Percentiles rank a stretch among this genome's conserved stretches.
Evolutionary conservation across 2,888 invertebrate genomes (phyloP).

Genomic region (Hirtodrosophila trivittata): DNA sequence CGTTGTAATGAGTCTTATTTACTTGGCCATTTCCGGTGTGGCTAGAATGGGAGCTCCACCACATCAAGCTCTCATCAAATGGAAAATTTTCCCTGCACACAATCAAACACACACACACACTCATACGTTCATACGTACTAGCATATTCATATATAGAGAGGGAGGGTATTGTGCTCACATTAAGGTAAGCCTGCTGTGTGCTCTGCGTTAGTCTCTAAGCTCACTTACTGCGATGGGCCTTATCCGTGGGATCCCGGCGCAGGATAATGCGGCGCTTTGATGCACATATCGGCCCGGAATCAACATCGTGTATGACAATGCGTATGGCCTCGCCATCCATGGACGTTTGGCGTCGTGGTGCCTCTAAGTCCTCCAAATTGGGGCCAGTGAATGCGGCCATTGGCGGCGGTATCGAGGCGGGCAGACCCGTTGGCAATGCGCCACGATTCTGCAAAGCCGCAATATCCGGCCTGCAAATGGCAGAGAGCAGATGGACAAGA

Average conservation of each 20-base stretch:
- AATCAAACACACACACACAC: background rate
- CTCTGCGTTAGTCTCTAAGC: constrained; percentile 21
- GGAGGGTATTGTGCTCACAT: constrained; percentile 7
- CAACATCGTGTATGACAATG: constrained; percentile 96
- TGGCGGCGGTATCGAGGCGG: constrained; percentile 83
- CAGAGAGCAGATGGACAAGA: background rate
- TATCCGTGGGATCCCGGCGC: constrained; percentile 91
- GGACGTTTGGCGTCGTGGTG: constrained; percentile 90
- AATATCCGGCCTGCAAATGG: constrained; percentile 88
- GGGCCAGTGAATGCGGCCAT: constrained; percentile 84
- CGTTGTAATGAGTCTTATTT: constrained; percentile 76
- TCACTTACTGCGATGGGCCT: constrained; percentile 93
- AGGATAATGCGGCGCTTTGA: constrained; percentile 90
- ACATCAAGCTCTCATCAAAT: constrained; percentile 45
- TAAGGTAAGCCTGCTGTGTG: constrained; percentile 19
- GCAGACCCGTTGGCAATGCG: constrained; percentile 83
- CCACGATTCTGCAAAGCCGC: constrained; percentile 86
- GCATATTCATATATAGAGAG: background rate
- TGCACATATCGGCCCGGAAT: constrained; percentile 87
- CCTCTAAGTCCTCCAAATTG: constrained; percentile 87
- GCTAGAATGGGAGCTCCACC: constrained; percentile 20
- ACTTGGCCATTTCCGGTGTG: constrained; percentile 76
- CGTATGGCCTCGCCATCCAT: constrained; percentile 96
- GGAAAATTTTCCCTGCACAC: constrained; percentile 34
- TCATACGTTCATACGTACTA: background rate